Conservation (phyloP, 2,797 vertebrate species). For the Tadarida brasiliensis region DNA sequence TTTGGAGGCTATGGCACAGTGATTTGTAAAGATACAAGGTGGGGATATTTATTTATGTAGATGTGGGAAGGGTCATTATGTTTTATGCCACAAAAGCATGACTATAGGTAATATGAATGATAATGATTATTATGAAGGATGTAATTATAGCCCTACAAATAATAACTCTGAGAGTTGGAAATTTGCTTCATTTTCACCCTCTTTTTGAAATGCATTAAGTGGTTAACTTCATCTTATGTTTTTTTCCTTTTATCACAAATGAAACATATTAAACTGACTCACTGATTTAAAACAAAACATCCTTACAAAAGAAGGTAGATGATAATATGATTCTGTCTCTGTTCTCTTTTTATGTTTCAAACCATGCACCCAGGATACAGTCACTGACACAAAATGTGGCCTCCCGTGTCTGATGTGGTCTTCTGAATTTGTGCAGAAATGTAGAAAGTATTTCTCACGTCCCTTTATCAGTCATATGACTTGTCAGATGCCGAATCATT, state of each 20-base stretch:
- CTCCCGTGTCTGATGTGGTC: not conserved
- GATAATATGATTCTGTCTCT: not conserved
- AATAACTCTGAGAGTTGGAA: slow-evolving; percentile 47
- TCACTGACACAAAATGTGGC: not conserved
- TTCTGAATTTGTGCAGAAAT: not conserved
- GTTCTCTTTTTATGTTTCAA: slow-evolving; percentile 34
- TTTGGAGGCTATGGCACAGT: slow-evolving; percentile 42
- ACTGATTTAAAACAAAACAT: slow-evolving; percentile 57
- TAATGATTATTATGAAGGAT: slow-evolving; percentile 57
- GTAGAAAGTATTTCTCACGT: not conserved
- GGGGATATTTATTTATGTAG: slow-evolving; percentile 66
- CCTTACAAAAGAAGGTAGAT: not conserved
- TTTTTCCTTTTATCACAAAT: slow-evolving; percentile 42
- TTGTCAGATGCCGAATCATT: not conserved
- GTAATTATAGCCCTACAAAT: not conserved
- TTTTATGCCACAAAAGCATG: slow-evolving; percentile 44
- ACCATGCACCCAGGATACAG: not conserved
- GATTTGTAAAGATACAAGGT: slow-evolving; percentile 71
- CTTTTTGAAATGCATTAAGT: slow-evolving; percentile 52
- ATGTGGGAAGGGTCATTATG: slow-evolving; percentile 43
- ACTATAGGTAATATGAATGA: slow-evolving; percentile 37
- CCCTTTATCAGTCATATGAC: not conserved
- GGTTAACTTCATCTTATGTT: not conserved
- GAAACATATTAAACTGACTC: not conserved
- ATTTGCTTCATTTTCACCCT: slow-evolving; percentile 38